Base-by-base conservation (phyloP, 2,797 vertebrate species). In the Loris lydekkerianus region DNA sequence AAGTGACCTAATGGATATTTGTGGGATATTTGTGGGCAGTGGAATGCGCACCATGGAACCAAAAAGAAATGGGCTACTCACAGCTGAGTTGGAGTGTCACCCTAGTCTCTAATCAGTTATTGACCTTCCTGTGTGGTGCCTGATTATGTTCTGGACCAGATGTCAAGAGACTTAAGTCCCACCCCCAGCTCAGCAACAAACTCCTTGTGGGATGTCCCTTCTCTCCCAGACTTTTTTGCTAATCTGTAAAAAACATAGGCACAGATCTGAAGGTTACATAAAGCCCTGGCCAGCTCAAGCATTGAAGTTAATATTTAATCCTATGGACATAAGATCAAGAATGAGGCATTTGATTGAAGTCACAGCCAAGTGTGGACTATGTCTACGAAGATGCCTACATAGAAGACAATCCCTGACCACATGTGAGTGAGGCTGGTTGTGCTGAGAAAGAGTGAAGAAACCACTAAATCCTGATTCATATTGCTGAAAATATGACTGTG, bases 281-380 rank as follows among this genome's bases (percentile, higher is more conserved):
- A 86, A 40, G 23, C 10, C 43, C 40, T n/a, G 6, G 18, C 34
- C 49, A 58, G 43, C 18, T 75, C 46, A 49, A 77, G 56, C 37
- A 23, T 10, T 0, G 3, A 53, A 37, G 46, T 67, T 67, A 37
- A 94, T 60, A 8, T 82, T 92, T 60, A 82, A 92, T 34, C 69
- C 56, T 63, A 5, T 21, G n/a, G 56, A 58, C 83, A 69, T 18
- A 17, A 17, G 72, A 56, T 10, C 23, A 1, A n/a, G 27, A 89
- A 4, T 17, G 27, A 34, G 34, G 13, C 1, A 15, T 34, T 14
- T 2, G 40, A 18, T 15, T 5, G 27, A 4, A 43, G 49, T 29
- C 11, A 3, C 0, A 7, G 21, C 58, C 65, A 37, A 2, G 13
- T 0, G 40, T 5, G 15, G 53, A 49, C 13, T 3, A 17, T 0